Base-by-base conservation (phyloP, 2,797 vertebrate species). In the Onychomys torridus region DNA sequence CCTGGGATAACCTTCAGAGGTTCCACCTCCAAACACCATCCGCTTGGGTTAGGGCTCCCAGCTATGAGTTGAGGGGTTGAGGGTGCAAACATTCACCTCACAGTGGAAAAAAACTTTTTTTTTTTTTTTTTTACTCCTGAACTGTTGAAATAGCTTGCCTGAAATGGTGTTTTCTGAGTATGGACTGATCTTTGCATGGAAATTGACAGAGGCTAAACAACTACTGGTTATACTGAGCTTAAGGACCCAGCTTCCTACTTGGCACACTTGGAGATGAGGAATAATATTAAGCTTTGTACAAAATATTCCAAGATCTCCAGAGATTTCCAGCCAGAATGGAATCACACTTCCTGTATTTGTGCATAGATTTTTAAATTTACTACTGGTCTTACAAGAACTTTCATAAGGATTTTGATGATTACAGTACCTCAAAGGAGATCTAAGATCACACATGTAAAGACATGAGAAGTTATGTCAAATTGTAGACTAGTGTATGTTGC, bases 401-500 rank as follows among this genome's bases (percentile, higher is more conserved):
- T 89, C 12, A 19, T 73, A 89, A 94, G 87, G 96, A 95, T 14
- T 93, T 89, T 92, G 46, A 57, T 96, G 46, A 16, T 93, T 91
- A 32, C 5, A 93, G 69, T 94, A 6, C 84, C 25, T 94, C 71
- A 95, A 46, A 63, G n/a, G n/a, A 12, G 4, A 96, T 97, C 83
- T 96, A 86, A 97, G 97, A 97, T 90, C 91, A 0, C 34, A 76
- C 87, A 75, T 84, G 17, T 12, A 82, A 71, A 55, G 52, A 97
- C 96, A 86, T 73, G 81, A 96, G 95, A 96, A 71, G n/a, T 94
- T 86, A 94, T 75, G 79, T 97, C 69, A 91, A 82, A 29, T 93
- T 63, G 37, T 89, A 49, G 43, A 34, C 13, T 84, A 65, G 6
- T 84, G 16, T 75, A 14, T 89, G 86, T 78, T 78, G 37, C 52